Percentiles rank a stretch among this genome's conserved stretches.
Conservation (phyloP, 1,140 invertebrate species). For the Cyclina sinensis region DNA sequence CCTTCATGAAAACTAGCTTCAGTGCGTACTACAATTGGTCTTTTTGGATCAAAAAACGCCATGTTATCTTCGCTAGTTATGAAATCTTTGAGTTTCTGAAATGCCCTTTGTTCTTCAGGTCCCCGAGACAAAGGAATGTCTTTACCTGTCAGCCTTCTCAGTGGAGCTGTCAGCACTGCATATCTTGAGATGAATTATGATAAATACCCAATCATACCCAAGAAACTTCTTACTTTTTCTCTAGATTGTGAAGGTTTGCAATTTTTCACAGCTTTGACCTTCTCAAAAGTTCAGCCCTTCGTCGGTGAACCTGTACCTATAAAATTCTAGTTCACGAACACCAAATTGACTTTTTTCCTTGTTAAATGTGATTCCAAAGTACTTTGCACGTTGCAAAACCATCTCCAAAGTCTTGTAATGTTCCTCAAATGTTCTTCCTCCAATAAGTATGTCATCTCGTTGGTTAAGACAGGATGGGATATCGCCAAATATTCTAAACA, state of each 20-base stretch:
- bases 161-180: constrained; percentile 69
- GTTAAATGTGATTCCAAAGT: constrained; percentile 74
- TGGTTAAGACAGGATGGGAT: constrained; percentile 70
- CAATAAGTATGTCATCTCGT: constrained; percentile 65
- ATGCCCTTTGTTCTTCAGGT: constrained; percentile 68
- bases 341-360: constrained; percentile 72
- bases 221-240: constrained; percentile 72
- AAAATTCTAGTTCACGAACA: constrained; percentile 69
- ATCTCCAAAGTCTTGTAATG: constrained; percentile 70
- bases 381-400: constrained; percentile 64
- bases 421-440: constrained; percentile 55
- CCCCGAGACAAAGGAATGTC: constrained; percentile 70
- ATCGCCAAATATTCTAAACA: constrained; percentile 62
- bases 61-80: constrained; percentile 60
- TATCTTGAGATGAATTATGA: constrained; percentile 77
- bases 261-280: constrained; percentile 72
- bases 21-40: constrained; percentile 81
- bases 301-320: constrained; percentile 68
- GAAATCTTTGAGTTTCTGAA: constrained; percentile 73
- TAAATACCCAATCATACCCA: constrained; percentile 75
- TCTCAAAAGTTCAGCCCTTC: constrained; percentile 70
- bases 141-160: constrained; percentile 73
- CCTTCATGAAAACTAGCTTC: constrained; percentile 86
- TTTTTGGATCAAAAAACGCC: constrained; percentile 65
- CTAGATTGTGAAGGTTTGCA: constrained; percentile 66